Evolutionary conservation across 2,797 vertebrate species (phyloP).

Genomic region (Hippopotamyrus pictus): DNA sequence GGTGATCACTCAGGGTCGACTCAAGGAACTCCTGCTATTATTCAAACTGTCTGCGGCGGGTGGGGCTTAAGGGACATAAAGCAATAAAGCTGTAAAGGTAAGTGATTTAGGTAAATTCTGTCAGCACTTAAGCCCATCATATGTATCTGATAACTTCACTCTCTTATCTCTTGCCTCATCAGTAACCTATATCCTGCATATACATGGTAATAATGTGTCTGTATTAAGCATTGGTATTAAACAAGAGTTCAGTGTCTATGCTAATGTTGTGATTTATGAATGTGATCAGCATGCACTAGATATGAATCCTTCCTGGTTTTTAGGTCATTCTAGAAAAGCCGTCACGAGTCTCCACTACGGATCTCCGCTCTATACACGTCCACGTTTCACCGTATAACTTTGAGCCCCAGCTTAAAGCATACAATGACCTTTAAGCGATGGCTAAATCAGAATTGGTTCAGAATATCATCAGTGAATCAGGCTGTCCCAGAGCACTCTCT

Average conservation of each 20-base stretch:
- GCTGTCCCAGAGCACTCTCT: neutral
- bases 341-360: neutral
- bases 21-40: conserved; percentile 30
- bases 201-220: conserved; percentile 26
- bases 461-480: neutral
- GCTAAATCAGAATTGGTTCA: neutral
- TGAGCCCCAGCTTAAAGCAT: neutral
- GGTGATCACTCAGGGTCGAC: conserved; percentile 25
- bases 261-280: conserved; percentile 24
- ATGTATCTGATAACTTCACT: neutral
- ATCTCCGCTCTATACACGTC: neutral
- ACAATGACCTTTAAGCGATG: neutral
- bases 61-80: conserved; percentile 10
- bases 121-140: neutral
- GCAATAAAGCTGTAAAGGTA: neutral
- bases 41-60: conserved; percentile 36
- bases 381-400: neutral
- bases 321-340: conserved; percentile 21
- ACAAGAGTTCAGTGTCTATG: conserved; percentile 20
- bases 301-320: conserved; percentile 25
- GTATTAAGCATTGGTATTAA: conserved; percentile 18
- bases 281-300: conserved; percentile 33
- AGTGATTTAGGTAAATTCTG: neutral
- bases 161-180: neutral
- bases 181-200: conserved; percentile 13